Percentiles rank a stretch among this genome's conserved stretches.
phyloP scores from a whole-genome alignment of 35 echinoderm and acorn worm species.

The Apostichopus californicus region DNA sequence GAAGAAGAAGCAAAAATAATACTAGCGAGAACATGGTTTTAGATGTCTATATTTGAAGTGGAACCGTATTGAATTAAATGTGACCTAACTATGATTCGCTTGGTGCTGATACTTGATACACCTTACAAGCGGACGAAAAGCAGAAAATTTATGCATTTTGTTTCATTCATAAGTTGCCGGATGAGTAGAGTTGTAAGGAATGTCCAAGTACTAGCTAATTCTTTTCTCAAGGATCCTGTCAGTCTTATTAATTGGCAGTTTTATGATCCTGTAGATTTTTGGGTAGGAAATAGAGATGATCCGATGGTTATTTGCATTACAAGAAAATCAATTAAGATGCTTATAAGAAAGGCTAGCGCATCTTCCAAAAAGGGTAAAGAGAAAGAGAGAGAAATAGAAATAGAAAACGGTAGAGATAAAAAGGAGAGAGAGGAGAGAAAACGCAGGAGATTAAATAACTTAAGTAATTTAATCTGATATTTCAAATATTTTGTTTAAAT shows the following conservation, averaged over 20 bases:
- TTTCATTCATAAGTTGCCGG: constrained; percentile 8
- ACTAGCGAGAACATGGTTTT: not conserved
- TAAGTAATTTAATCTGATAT: not conserved
- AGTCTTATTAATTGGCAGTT: constrained; percentile 10
- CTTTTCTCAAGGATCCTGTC: constrained; percentile 11
- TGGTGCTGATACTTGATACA: not conserved
- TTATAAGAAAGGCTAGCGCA: not conserved
- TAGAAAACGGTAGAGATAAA: not conserved
- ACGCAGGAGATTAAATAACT: not conserved
- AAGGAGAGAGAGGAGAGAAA: not conserved
- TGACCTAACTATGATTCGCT: constrained; percentile 7
- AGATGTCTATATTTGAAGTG: constrained; percentile 14
- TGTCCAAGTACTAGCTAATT: constrained; percentile 1
- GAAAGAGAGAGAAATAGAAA: not conserved
- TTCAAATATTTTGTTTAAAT: not conserved
- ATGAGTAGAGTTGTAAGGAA: not conserved
- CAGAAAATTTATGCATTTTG: constrained; percentile 11
- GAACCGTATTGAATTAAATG: constrained; percentile 18
- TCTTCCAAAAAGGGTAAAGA: not conserved
- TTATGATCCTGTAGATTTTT: not conserved
- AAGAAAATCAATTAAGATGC: constrained; percentile 18
- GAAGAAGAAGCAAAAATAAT: not conserved
- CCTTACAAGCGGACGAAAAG: not conserved
- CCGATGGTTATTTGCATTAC: not conserved
- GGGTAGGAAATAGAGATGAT: not conserved